These are phyloP conservation scores for Spodoptera litura DNA, from an alignment of 1,140 invertebrate species.

Conservation along the genomic window DNA sequence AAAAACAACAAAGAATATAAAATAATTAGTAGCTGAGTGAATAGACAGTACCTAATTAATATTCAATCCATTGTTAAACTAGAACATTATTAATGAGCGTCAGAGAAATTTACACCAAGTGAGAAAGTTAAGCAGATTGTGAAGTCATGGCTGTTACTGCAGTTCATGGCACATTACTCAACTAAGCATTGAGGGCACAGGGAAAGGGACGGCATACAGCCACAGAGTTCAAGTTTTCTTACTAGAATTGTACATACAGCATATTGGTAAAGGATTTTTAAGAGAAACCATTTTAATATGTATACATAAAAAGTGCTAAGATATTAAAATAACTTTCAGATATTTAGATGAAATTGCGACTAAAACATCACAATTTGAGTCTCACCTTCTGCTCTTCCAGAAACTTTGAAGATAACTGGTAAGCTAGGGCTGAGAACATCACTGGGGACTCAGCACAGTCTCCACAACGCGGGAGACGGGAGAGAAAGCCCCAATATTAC, in stretches of 20 bases:
- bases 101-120: background rate
- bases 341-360: background rate
- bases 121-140: conserved; percentile 7
- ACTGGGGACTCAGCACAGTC: conserved; percentile 60
- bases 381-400: conserved; percentile 74
- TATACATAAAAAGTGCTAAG: background rate
- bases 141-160: background rate
- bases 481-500: conserved; percentile 44
- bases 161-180: background rate
- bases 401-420: conserved; percentile 78
- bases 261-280: background rate
- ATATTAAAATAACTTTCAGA: background rate
- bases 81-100: conserved; percentile 45
- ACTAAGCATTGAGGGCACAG: background rate
- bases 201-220: conserved; percentile 4
- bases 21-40: background rate
- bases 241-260: background rate
- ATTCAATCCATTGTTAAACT: conserved; percentile 15
- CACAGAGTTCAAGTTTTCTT: background rate
- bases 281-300: background rate
- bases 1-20: too few relatives aligned
- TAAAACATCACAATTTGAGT: background rate
- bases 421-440: conserved; percentile 80
- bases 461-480: conserved; percentile 59
- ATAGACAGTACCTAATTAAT: conserved; percentile 21